Evolutionary conservation across 2,113 vertebrate genomes (phyloP).

Genomic region (Chascanopsetta lugubris): DNA sequence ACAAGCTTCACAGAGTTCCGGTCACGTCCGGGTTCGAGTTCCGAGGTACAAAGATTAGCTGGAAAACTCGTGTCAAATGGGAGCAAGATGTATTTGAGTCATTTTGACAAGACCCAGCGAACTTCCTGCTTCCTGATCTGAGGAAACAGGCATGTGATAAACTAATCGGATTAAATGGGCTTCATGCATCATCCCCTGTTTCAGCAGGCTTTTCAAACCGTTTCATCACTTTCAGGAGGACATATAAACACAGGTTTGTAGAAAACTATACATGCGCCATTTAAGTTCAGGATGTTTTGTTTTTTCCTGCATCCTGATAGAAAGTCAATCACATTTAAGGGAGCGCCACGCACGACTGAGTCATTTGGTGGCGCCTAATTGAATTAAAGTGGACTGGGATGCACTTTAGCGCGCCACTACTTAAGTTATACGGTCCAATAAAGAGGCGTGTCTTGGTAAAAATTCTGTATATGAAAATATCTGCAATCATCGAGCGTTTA

Average conservation of each 20-base stretch:
- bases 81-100: too few relatives aligned
- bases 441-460: neutral
- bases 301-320: neutral
- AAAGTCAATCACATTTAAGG: neutral
- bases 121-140: neutral
- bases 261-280: neutral
- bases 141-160: neutral
- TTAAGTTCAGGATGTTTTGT: neutral
- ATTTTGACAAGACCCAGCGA: neutral
- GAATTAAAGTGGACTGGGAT: neutral
- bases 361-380: neutral
- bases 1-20: too few relatives aligned
- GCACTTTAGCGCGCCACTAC: too few relatives aligned
- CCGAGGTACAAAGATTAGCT: too few relatives aligned
- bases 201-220: neutral
- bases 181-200: neutral
- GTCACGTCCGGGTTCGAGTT: too few relatives aligned
- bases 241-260: neutral
- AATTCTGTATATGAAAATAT: slow-evolving; percentile 3
- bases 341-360: neutral
- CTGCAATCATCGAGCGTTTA: neutral
- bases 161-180: too few relatives aligned
- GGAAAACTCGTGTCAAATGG: neutral
- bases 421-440: neutral
- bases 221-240: neutral